These are phyloP conservation scores for Acomys russatus DNA, from an alignment of 2,797 vertebrate species.

Conservation along the genomic window DNA sequence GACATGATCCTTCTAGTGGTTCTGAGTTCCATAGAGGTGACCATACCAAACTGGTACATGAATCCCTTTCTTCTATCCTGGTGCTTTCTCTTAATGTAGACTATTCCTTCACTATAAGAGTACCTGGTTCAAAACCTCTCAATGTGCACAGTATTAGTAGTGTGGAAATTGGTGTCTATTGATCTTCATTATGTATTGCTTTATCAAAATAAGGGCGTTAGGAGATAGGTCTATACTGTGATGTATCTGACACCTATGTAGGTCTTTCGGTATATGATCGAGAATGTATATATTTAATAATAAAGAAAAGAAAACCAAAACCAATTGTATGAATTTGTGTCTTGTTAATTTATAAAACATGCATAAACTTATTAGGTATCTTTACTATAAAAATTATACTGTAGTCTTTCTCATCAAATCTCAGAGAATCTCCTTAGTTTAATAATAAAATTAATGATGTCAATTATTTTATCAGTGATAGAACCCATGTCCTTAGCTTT, in stretches of 20 bases:
- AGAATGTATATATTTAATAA: neutral
- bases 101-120: neutral
- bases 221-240: too few species aligned
- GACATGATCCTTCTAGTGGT: neutral
- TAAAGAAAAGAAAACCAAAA: neutral
- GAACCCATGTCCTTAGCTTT: neutral
- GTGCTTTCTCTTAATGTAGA: neutral
- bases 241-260: neutral
- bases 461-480: neutral
- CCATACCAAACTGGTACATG: neutral
- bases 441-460: neutral
- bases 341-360: neutral
- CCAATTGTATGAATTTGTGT: neutral
- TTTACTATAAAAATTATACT: neutral
- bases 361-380: neutral
- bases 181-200: neutral
- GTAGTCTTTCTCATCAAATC: neutral
- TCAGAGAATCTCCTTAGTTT: neutral
- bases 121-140: neutral
- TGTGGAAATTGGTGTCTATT: neutral
- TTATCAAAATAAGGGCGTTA: neutral
- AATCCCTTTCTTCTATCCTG: neutral
- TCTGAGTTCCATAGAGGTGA: neutral
- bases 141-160: neutral
- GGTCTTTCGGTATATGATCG: neutral